Conservation (phyloP, 2,113 vertebrate genomes). For the Eptesicus fuscus region DNA sequence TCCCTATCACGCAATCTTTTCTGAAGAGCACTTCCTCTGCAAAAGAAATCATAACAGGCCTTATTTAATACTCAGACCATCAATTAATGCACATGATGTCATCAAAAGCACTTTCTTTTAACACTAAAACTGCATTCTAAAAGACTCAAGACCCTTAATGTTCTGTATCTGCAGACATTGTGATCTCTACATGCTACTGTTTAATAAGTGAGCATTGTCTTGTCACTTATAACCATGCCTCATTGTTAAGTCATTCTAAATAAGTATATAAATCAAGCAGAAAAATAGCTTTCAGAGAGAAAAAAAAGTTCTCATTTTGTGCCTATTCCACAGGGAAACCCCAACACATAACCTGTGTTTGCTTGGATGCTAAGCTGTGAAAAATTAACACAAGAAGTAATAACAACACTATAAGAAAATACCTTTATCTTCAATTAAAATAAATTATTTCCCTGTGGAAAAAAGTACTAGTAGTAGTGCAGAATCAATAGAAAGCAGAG, state of each 20-base stretch:
- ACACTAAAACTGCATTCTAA: background rate
- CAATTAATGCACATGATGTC: background rate
- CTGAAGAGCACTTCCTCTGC: constrained; percentile 98
- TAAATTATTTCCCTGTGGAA: background rate
- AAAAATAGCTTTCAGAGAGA: background rate
- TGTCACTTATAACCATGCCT: background rate
- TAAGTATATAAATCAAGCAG: background rate
- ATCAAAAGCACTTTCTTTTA: background rate
- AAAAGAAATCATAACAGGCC: constrained; percentile 54
- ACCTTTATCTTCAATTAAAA: background rate
- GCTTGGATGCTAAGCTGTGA: background rate
- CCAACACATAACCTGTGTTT: background rate
- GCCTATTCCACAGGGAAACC: background rate
- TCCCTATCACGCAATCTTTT: constrained; percentile 96
- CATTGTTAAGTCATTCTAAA: background rate
- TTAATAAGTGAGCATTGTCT: background rate
- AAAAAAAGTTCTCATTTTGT: background rate
- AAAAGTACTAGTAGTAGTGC: background rate
- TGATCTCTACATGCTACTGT: background rate
- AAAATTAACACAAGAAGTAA: background rate
- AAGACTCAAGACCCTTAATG: background rate
- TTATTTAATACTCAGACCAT: background rate
- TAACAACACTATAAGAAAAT: background rate
- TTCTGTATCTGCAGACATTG: background rate
- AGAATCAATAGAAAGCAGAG: background rate